A percentile compares a stretch with the other conserved stretches of the same genome.
These are phyloP conservation scores for Monoplex corrugatus DNA, from an alignment of 2,888 invertebrate species.

Conservation along the genomic window DNA sequence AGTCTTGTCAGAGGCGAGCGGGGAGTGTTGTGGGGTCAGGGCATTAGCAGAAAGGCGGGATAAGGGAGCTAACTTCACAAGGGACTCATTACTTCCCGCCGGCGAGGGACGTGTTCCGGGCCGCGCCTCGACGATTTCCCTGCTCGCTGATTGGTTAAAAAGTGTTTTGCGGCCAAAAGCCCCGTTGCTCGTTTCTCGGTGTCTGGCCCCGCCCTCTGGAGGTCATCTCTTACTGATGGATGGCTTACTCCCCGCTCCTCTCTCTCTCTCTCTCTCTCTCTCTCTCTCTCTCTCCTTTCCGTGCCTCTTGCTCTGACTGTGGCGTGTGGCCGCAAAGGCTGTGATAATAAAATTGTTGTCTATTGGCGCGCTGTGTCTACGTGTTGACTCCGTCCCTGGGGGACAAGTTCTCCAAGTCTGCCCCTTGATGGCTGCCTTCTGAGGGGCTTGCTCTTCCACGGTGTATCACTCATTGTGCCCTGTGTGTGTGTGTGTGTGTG, in stretches of 20 bases:
- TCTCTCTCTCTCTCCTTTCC: not conserved
- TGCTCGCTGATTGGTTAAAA: slow-evolving; percentile 53
- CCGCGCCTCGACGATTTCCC: slow-evolving; percentile 53
- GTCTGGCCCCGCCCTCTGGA: slow-evolving; percentile 32
- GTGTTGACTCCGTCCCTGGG: not conserved
- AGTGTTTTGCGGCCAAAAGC: slow-evolving; percentile 49
- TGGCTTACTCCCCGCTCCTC: not conserved
- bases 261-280: not conserved
- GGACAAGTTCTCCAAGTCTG: slow-evolving; percentile 28
- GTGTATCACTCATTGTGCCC: not conserved
- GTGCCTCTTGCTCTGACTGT: not conserved
- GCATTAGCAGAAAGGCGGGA: slow-evolving; percentile 43
- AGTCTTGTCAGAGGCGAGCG: not conserved
- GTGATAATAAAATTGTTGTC: slow-evolving; percentile 40
- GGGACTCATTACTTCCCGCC: slow-evolving; percentile 36
- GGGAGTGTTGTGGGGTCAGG: not conserved
- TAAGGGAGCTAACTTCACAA: slow-evolving; percentile 35
- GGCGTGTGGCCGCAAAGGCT: not conserved
- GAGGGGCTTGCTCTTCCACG: no score
- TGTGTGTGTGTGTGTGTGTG: slow-evolving; percentile 31
- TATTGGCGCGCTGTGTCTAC: slow-evolving; percentile 25
- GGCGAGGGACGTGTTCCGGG: slow-evolving; percentile 40
- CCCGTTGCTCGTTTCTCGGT: not conserved
- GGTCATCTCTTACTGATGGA: slow-evolving; percentile 35
- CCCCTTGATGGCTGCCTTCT: no score